Conservation (phyloP, 2,888 invertebrate genomes). For the Sinelater perroti region DNA sequence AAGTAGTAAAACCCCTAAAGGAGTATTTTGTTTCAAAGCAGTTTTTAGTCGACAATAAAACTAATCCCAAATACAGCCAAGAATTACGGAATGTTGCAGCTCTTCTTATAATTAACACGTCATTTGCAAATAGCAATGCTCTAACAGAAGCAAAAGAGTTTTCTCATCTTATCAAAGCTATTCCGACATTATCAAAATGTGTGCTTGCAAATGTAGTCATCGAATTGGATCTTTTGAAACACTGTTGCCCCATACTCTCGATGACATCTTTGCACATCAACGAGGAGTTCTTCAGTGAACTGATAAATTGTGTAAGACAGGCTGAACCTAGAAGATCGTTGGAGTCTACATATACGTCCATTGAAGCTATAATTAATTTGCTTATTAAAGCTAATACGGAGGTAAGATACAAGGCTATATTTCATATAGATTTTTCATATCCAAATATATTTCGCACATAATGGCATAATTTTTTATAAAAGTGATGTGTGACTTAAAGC, state of each 20-base stretch:
- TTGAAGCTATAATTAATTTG: constrained; percentile 24
- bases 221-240: constrained; percentile 32
- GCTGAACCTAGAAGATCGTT: constrained; percentile 43
- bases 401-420: no score
- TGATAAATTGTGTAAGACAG: constrained; percentile 48
- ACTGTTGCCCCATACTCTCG: constrained; percentile 31
- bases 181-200: constrained; percentile 53
- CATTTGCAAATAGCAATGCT: constrained; percentile 43
- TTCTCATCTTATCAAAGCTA: constrained; percentile 51
- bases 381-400: no score
- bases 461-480: no score
- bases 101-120: constrained; percentile 54
- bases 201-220: constrained; percentile 44
- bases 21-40: constrained; percentile 5
- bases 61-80: constrained; percentile 18
- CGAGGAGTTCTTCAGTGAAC: constrained; percentile 42
- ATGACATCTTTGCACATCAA: constrained; percentile 31
- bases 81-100: constrained; percentile 38
- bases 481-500: no score
- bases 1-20: constrained; percentile 9
- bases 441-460: no score
- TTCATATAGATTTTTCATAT: no score
- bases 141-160: constrained; percentile 47
- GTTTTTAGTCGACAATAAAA: background rate
- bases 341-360: constrained; percentile 40